Evolutionary conservation across 2,888 invertebrate species (phyloP).

Genomic region (Polia nebulosa): DNA sequence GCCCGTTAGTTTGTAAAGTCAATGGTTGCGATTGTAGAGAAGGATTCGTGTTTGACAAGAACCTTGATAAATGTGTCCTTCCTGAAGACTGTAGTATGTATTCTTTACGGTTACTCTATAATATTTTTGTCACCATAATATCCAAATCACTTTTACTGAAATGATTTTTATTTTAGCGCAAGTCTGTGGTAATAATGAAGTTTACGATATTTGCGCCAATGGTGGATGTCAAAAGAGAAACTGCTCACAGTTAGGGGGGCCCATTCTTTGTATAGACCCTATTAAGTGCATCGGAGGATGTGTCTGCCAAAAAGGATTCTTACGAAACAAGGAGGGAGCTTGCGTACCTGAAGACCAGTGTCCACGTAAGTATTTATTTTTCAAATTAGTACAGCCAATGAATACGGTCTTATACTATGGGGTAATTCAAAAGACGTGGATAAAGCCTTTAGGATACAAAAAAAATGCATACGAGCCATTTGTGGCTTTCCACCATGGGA

Average conservation of each 20-base stretch:
- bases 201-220: conserved; percentile 65
- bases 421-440: no score
- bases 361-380: conserved; percentile 61
- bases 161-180: conserved; percentile 39
- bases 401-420: no score
- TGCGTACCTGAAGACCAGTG: conserved; percentile 71
- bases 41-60: conserved; percentile 58
- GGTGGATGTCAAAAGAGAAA: conserved; percentile 70
- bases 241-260: conserved; percentile 65
- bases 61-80: conserved; percentile 45
- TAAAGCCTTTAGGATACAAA: no score
- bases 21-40: conserved; percentile 62
- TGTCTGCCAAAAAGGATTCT: conserved; percentile 62
- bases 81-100: conserved; percentile 53
- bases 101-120: background rate
- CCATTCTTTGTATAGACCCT: conserved; percentile 64
- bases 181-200: conserved; percentile 64
- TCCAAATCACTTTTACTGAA: no score
- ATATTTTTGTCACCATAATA: background rate
- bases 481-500: no score
- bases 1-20: conserved; percentile 34
- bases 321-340: conserved; percentile 59
- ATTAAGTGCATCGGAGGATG: conserved; percentile 67
- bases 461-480: no score
- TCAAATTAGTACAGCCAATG: background rate